A percentile compares a stretch with the other conserved stretches of the same genome.
Conservation (phyloP, 2,797 vertebrate genomes). For the Eurystomus glaucurus region DNA sequence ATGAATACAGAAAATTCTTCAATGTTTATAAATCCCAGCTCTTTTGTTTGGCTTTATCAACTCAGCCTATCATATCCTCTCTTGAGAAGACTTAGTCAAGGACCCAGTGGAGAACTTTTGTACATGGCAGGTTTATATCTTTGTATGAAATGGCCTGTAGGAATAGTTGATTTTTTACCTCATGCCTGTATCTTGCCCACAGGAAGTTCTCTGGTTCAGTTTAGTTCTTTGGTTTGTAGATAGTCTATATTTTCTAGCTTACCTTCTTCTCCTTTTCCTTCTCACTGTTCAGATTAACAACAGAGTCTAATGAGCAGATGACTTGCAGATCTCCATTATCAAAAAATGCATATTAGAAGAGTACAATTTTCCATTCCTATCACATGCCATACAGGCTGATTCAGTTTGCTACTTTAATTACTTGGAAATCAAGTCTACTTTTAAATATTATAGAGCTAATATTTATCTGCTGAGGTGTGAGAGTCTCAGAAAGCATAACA, state of each 20-base stretch:
- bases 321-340: background rate
- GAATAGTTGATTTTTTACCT: background rate
- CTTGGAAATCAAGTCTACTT: background rate
- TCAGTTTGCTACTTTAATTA: background rate
- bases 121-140: background rate
- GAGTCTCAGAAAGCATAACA: background rate
- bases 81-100: background rate
- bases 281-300: background rate
- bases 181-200: background rate
- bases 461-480: background rate
- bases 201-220: background rate
- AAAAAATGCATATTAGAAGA: background rate
- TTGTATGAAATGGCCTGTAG: background rate
- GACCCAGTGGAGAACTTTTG: background rate
- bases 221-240: background rate
- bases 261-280: background rate
- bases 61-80: background rate
- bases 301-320: background rate
- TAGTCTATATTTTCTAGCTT: background rate
- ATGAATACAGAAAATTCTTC: background rate
- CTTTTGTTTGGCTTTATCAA: background rate
- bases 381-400: background rate
- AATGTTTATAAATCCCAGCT: background rate
- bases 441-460: background rate
- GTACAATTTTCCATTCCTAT: background rate